These are phyloP conservation scores for Phrynocephalus forsythii DNA, from an alignment of 2,797 vertebrate species.

Conservation along the genomic window DNA sequence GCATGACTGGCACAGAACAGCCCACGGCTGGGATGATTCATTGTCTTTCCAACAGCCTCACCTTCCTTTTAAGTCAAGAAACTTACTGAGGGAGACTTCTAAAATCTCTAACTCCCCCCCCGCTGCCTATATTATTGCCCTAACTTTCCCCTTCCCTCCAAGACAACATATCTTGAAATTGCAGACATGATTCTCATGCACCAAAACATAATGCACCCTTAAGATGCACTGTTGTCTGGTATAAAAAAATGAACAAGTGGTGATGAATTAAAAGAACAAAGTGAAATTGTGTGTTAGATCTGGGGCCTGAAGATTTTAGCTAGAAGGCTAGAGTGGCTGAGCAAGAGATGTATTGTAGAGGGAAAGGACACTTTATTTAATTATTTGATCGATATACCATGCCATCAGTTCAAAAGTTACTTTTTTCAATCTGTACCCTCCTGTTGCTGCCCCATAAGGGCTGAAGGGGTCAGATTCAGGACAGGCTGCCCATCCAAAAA, in stretches of 20 bases:
- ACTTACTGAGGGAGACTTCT: neutral
- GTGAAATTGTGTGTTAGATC: neutral
- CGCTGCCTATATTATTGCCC: neutral
- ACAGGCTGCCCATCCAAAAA: neutral
- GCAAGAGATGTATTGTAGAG: too few relatives aligned
- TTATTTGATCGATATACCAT: too few relatives aligned
- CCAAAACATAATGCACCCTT: neutral
- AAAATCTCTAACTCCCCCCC: slow-evolving; percentile 23
- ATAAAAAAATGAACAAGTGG: neutral
- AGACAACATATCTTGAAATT: neutral
- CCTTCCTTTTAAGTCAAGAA: neutral
- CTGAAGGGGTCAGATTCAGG: neutral
- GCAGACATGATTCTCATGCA: too few relatives aligned
- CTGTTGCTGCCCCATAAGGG: too few relatives aligned
- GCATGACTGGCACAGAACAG: slow-evolving; percentile 23
- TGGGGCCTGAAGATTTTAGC: neutral
- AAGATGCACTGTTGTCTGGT: neutral
- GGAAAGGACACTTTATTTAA: too few relatives aligned
- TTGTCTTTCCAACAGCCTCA: slow-evolving; percentile 45
- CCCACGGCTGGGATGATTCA: slow-evolving; percentile 63
- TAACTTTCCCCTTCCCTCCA: neutral
- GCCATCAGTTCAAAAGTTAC: too few relatives aligned
- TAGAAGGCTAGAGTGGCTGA: neutral
- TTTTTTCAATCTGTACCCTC: too few relatives aligned
- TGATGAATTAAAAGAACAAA: neutral